These are phyloP conservation scores for Therioaphis trifolii DNA, from an alignment of 2,888 invertebrate species.

Conservation along the genomic window DNA sequence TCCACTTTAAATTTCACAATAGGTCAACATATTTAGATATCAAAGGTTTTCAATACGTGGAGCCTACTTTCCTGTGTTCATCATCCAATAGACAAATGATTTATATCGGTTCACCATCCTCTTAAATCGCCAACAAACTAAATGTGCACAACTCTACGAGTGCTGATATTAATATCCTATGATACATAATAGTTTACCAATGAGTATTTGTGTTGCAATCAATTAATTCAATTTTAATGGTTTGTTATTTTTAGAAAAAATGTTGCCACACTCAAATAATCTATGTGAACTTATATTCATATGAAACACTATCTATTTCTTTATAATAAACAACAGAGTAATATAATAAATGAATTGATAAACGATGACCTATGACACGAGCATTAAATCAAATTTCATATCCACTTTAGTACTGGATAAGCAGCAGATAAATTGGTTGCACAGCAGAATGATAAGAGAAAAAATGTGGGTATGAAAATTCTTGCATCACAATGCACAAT, in stretches of 20 bases:
- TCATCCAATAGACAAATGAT: not conserved
- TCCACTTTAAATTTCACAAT: slow-evolving; percentile 29
- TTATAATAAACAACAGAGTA: slow-evolving; percentile 5
- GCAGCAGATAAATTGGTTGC: not conserved
- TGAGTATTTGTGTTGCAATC: slow-evolving; percentile 37
- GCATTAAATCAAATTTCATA: slow-evolving; percentile 19
- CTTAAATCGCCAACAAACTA: not conserved
- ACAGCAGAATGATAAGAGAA: not conserved
- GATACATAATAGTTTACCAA: not conserved
- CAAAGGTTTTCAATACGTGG: not conserved
- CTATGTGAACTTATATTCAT: not conserved
- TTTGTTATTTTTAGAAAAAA: slow-evolving; percentile 37
- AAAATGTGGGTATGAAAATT: not conserved
- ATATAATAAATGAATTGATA: slow-evolving; percentile 24
- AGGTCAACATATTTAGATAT: slow-evolving; percentile 25
- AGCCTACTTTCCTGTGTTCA: not conserved
- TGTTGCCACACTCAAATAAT: not conserved
- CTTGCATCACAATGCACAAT: slow-evolving; percentile 33
- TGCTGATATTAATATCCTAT: slow-evolving; percentile 6
- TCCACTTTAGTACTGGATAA: not conserved
- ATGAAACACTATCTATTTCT: slow-evolving; percentile 39
- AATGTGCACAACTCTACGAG: not conserved
- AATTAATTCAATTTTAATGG: not conserved
- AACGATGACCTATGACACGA: slow-evolving; percentile 37
- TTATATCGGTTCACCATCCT: not conserved